Percentiles rank a stretch among this genome's conserved stretches.
phyloP scores from a whole-genome alignment of 1,140 invertebrate genomes.

The Fopius arisanus region DNA sequence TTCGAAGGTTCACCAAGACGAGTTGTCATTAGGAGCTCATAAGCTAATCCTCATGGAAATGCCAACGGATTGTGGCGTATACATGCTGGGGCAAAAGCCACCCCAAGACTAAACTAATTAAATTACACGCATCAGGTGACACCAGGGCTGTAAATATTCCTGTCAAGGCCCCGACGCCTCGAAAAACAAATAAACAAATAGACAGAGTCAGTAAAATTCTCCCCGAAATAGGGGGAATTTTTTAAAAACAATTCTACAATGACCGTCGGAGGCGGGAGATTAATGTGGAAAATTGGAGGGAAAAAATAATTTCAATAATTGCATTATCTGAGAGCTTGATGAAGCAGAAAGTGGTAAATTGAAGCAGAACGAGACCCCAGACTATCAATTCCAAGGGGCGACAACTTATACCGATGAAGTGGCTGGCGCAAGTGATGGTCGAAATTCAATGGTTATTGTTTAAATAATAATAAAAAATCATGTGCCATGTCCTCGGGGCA shows the following conservation, averaged over 20 bases:
- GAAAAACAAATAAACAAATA: background rate
- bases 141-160: slow-evolving; percentile 51
- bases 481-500: slow-evolving; percentile 22
- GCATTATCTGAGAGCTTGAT: too few species aligned
- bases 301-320: too few species aligned
- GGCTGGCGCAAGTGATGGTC: too few species aligned
- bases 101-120: slow-evolving; percentile 59
- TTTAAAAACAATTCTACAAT: background rate
- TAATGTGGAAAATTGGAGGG: too few species aligned
- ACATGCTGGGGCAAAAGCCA: slow-evolving; percentile 48
- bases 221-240: background rate
- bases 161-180: background rate
- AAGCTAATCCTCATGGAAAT: slow-evolving; percentile 52
- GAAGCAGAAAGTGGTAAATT: too few species aligned
- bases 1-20: slow-evolving; percentile 3
- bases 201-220: background rate
- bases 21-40: slow-evolving; percentile 26
- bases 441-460: background rate
- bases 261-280: too few species aligned
- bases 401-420: background rate
- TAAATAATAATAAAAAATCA: background rate
- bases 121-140: slow-evolving; percentile 56
- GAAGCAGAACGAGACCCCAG: too few species aligned
- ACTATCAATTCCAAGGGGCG: background rate
- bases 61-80: slow-evolving; percentile 50